Conservation (phyloP, 2,113 vertebrate species). For the Oncorhynchus tshawytscha region DNA sequence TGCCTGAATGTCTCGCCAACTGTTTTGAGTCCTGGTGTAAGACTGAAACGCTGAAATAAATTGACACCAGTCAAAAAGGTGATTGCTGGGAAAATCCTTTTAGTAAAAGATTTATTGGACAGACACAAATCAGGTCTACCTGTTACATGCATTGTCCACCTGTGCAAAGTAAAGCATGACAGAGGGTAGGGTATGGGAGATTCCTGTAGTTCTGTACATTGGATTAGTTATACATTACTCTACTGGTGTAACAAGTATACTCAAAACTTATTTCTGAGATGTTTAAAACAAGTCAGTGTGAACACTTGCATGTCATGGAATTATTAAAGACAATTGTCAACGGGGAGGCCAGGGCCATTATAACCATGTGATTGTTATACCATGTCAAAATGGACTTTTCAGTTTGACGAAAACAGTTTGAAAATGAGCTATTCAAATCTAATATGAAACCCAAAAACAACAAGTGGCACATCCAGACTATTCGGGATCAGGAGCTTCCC, state of each 20-base stretch:
- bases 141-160: constrained; percentile 67
- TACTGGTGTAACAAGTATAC: background rate
- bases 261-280: background rate
- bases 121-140: constrained; percentile 83
- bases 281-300: background rate
- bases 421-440: background rate
- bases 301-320: background rate
- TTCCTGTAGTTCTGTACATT: constrained; percentile 4
- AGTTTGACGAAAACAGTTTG: background rate
- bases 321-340: background rate
- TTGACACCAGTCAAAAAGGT: constrained; percentile 1
- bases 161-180: constrained; percentile 11
- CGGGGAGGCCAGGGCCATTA: background rate
- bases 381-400: background rate
- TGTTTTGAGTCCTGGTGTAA: background rate
- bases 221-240: background rate
- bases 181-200: background rate
- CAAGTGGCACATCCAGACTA: too few species aligned
- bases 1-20: background rate
- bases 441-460: background rate
- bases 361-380: background rate
- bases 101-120: constrained; percentile 62
- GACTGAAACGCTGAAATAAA: constrained; percentile 11
- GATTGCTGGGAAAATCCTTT: constrained; percentile 16
- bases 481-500: too few species aligned